A percentile compares a stretch with the other conserved stretches of the same genome.
These are phyloP conservation scores for Microchirus variegatus DNA, from an alignment of 2,797 vertebrate species.

Conservation along the genomic window DNA sequence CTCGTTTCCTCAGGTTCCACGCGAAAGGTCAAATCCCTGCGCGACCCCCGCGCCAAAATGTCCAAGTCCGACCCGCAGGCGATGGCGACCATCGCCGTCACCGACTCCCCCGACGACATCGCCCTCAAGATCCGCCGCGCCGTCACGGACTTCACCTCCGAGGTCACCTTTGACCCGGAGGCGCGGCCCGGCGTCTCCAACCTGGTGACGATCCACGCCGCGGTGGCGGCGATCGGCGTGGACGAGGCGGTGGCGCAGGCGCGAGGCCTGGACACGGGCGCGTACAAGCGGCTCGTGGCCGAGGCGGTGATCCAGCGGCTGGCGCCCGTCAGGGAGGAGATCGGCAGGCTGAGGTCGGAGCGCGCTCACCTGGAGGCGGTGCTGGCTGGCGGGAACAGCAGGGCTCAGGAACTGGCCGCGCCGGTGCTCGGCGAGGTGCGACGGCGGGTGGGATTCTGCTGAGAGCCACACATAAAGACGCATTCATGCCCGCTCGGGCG, in stretches of 20 bases:
- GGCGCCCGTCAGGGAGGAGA: slow-evolving; percentile 86
- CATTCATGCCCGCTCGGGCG: not conserved
- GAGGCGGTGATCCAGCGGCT: slow-evolving; percentile 89
- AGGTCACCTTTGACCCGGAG: slow-evolving; percentile 91
- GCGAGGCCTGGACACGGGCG: slow-evolving; percentile 85
- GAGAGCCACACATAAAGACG: slow-evolving; percentile 38
- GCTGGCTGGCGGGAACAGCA: slow-evolving; percentile 80
- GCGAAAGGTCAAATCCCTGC: slow-evolving; percentile 92
- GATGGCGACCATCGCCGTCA: slow-evolving; percentile 86
- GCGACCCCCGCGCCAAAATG: slow-evolving; percentile 92
- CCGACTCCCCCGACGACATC: slow-evolving; percentile 90
- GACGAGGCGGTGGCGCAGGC: slow-evolving; percentile 83
- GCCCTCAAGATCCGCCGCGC: slow-evolving; percentile 91
- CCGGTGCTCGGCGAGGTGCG: slow-evolving; percentile 86
- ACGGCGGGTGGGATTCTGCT: slow-evolving; percentile 87
- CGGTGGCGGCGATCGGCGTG: slow-evolving; percentile 74
- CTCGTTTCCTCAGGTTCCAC: slow-evolving; percentile 77
- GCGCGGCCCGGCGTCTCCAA: slow-evolving; percentile 90
- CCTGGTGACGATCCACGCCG: slow-evolving; percentile 88
- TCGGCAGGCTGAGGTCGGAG: slow-evolving; percentile 85
- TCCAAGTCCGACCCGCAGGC: slow-evolving; percentile 93
- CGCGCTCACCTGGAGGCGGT: slow-evolving; percentile 81
- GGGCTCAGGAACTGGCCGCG: slow-evolving; percentile 85
- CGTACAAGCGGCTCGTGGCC: slow-evolving; percentile 88
- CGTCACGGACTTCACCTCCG: slow-evolving; percentile 93